Evolutionary conservation across 2,888 invertebrate species (phyloP).

Genomic region (Aleiodes leptofemur): DNA sequence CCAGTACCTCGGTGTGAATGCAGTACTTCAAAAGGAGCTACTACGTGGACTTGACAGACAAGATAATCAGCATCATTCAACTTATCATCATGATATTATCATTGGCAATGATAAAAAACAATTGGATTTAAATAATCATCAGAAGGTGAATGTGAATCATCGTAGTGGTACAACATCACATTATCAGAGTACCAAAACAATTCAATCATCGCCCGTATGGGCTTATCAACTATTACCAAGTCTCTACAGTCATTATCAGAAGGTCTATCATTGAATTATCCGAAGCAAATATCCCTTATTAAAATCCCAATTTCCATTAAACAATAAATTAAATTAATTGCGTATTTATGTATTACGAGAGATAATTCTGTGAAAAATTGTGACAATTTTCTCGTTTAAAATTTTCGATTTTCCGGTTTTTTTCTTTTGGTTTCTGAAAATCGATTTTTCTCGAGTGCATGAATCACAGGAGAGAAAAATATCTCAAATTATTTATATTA

Average conservation of each 20-base stretch:
- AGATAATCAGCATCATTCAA: conserved; percentile 46
- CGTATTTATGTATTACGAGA: not conserved
- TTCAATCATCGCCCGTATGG: conserved; percentile 80
- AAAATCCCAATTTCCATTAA: not conserved
- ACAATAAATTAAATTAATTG: conserved; percentile 1
- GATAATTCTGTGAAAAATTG: not conserved
- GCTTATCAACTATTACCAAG: conserved; percentile 91
- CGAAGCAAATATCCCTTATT: not conserved
- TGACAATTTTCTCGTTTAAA: too few relatives aligned
- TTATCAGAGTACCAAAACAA: conserved; percentile 66
- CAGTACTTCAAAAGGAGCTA: conserved; percentile 72
- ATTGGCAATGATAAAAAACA: conserved; percentile 12
- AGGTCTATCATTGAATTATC: conserved; percentile 77
- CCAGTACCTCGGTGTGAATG: conserved; percentile 72
- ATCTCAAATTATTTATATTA: too few relatives aligned
- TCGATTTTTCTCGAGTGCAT: too few relatives aligned
- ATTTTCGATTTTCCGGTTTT: too few relatives aligned
- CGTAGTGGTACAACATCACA: conserved; percentile 37
- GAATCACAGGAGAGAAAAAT: too few relatives aligned
- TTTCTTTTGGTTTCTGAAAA: too few relatives aligned
- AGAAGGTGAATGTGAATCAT: conserved; percentile 40
- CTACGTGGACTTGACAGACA: conserved; percentile 71
- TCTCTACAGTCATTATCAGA: conserved; percentile 89
- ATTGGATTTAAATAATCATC: conserved; percentile 48
- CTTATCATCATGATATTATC: conserved; percentile 40